Percentiles rank a stretch among this genome's conserved stretches.
Evolutionary conservation across 1,140 invertebrate genomes (phyloP).

Genomic region (Ceratosolen fusciceps): DNA sequence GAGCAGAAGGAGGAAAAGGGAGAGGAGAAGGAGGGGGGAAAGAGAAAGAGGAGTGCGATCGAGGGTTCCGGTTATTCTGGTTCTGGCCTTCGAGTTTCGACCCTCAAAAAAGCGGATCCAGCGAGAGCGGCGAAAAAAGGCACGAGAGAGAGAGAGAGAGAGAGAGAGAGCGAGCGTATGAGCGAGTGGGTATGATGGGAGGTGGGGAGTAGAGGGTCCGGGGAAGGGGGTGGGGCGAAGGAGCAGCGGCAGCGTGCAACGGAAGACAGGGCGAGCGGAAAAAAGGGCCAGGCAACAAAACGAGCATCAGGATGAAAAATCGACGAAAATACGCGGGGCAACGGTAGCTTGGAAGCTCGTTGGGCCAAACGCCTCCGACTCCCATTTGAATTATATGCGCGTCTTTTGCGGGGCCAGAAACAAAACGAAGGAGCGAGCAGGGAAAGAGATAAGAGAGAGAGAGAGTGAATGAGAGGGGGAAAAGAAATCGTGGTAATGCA

Average conservation of each 20-base stretch:
- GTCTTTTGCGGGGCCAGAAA: neutral
- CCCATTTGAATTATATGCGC: constrained; percentile 15
- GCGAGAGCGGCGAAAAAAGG: constrained; percentile 10
- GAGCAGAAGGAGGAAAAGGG: neutral
- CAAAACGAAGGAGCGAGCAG: neutral
- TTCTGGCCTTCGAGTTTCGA: constrained; percentile 57
- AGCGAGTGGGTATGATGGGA: too few species aligned
- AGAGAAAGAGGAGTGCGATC: constrained; percentile 20
- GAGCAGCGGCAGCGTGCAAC: constrained; percentile 2
- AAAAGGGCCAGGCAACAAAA: constrained; percentile 27
- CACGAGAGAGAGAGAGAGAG: neutral
- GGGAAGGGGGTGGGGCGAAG: neutral
- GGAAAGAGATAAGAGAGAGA: too few species aligned
- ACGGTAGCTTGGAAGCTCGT: constrained; percentile 22
- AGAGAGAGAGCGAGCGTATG: neutral
- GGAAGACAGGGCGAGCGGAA: constrained; percentile 20
- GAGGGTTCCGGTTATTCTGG: constrained; percentile 61
- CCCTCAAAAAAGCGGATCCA: constrained; percentile 53
- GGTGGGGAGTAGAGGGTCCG: too few species aligned
- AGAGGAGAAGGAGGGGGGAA: neutral
- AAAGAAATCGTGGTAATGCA: neutral
- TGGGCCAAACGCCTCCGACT: neutral
- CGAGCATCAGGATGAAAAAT: constrained; percentile 30
- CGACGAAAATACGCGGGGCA: constrained; percentile 34
- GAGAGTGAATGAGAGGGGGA: neutral